Conservation (phyloP, 2,113 vertebrate genomes). For the Passer domesticus region DNA sequence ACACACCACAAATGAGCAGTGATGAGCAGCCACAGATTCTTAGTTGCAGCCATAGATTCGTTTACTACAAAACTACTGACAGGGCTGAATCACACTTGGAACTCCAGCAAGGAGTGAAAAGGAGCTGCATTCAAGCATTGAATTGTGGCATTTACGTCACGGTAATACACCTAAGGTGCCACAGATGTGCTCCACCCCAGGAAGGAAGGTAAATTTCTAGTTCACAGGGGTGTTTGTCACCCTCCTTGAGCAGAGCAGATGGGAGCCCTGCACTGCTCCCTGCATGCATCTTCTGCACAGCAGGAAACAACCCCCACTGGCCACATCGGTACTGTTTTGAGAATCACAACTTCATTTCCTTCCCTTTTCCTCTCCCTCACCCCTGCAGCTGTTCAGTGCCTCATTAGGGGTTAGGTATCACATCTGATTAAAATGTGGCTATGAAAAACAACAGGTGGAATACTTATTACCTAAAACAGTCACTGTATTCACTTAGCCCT, state of each 20-base stretch:
- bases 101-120: neutral
- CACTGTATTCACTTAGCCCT: neutral
- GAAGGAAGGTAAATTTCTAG: neutral
- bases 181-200: neutral
- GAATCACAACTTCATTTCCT: neutral
- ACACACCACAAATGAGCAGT: neutral
- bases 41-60: neutral
- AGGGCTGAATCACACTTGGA: neutral
- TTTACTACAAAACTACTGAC: neutral
- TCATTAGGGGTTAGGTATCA: neutral
- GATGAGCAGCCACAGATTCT: neutral
- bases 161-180: neutral
- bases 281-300: neutral
- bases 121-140: neutral
- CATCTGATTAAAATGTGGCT: neutral
- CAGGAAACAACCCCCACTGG: neutral
- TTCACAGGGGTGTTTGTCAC: neutral
- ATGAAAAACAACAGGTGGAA: neutral
- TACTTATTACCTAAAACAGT: neutral
- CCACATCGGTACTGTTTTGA: neutral
- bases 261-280: neutral
- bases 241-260: neutral
- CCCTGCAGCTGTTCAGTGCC: neutral
- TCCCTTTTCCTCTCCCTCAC: neutral
- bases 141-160: neutral